Evolutionary conservation across 2,113 vertebrate species (phyloP).

Genomic region (Alligator sinensis): DNA sequence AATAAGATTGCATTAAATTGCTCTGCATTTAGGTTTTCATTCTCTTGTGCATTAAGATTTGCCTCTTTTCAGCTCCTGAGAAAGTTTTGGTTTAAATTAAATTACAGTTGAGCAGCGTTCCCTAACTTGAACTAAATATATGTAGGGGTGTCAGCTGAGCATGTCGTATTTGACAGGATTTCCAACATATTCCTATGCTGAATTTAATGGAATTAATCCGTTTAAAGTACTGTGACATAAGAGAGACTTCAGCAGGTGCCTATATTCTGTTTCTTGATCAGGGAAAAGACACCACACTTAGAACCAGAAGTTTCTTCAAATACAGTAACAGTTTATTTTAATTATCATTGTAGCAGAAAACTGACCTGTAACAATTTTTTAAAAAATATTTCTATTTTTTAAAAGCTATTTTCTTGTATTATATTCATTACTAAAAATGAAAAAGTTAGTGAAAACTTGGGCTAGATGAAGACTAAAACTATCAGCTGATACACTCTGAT

Average conservation of each 20-base stretch:
- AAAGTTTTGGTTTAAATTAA: background rate
- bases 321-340: background rate
- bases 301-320: slow-evolving; percentile 12
- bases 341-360: background rate
- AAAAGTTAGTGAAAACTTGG: background rate
- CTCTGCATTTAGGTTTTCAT: background rate
- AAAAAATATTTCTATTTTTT: background rate
- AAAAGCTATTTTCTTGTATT: background rate
- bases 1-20: background rate
- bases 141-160: background rate
- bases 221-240: slow-evolving; percentile 11
- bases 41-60: slow-evolving; percentile 2
- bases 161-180: background rate
- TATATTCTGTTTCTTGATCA: slow-evolving; percentile 30
- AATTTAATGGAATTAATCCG: background rate
- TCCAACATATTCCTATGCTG: background rate
- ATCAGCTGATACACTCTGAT: background rate
- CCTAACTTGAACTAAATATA: slow-evolving; percentile 18
- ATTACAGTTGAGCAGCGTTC: background rate
- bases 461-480: background rate
- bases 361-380: background rate
- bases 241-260: slow-evolving; percentile 35
- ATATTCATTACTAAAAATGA: background rate
- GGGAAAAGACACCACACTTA: background rate
- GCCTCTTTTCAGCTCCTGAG: slow-evolving; percentile 25